Base-by-base conservation (phyloP, 1,140 invertebrate genomes). In the Theocolax elegans region DNA sequence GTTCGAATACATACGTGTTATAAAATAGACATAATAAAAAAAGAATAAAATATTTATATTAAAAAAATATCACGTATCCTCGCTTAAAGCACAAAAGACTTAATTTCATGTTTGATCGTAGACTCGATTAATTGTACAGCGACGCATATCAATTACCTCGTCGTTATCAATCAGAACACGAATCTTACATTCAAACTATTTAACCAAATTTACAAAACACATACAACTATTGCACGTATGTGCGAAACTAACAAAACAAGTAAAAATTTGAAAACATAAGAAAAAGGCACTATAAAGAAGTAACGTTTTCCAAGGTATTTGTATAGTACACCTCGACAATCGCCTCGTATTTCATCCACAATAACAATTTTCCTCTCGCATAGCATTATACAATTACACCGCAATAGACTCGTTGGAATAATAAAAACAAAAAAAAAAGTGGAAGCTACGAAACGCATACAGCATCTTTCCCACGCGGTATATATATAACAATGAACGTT, bases 351-450 rank as follows among this genome's bases (percentile, higher is more conserved):
- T 54, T 54, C 63, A 31, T 53, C 38, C 21, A 3, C 38, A 66
- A 44, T 53, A 64, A 53, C 6, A 46, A 66, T 56, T 66, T 66
- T 65, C n/a, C 51, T 44, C 25, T 65, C 15, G 21, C 12, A 35
- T 35, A n/a, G n/a, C 51, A 17, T 44, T 53, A 48, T 44, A 56
- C 49, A 66, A 54, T 56, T 56, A 56, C 38, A 44, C 19, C 25
- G 63, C 62, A 53, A 40, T 25, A 17, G 42, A 17, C 42, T 17
- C 4, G 3, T 15, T 44, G 42, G 35, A 15, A 17, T 44, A 44
- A 44, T 15, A 44, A 44, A 10, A 44, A 40, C 6, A 40, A 40
- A 48, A 42, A 3, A 7, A 27, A 54, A 54, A 25, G 13, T 8
- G 4, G 19, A 29, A 58, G 54, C 25, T 23, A 53, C 48, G 23